Evolutionary conservation across 1,140 invertebrate species (phyloP).

Genomic region (Cylas formicarius): DNA sequence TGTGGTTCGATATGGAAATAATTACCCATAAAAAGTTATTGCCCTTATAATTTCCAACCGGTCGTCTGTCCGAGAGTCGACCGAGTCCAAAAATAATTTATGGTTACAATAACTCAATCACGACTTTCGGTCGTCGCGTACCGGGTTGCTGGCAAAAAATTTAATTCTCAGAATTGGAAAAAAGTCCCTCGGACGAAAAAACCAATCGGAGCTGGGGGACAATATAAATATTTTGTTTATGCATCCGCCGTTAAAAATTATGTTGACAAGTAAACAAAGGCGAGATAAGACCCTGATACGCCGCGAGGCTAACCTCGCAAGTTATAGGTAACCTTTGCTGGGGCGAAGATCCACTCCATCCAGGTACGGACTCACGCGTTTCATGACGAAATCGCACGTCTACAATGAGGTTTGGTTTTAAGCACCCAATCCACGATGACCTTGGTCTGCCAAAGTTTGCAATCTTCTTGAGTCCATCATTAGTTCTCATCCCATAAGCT

Average conservation of each 20-base stretch:
- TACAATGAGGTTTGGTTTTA: too few species aligned
- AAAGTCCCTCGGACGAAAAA: constrained; percentile 29
- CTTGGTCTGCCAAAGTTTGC: too few species aligned
- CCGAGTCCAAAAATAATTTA: constrained; percentile 36
- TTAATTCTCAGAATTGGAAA: constrained; percentile 37
- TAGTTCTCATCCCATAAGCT: too few species aligned
- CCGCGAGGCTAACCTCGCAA: constrained; percentile 38
- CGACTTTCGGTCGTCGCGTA: constrained; percentile 28
- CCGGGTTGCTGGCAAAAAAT: constrained; percentile 32
- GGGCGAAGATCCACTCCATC: too few species aligned
- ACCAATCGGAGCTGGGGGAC: constrained; percentile 36
- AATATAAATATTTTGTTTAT: constrained; percentile 46
- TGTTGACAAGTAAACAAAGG: constrained; percentile 44
- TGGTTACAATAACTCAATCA: constrained; percentile 43
- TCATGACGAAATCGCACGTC: too few species aligned
- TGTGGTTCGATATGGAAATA: neutral
- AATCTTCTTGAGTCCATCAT: too few species aligned
- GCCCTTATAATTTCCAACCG: neutral
- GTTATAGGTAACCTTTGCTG: constrained; percentile 39
- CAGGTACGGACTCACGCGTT: too few species aligned
- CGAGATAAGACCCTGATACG: constrained; percentile 43
- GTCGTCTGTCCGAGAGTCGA: constrained; percentile 2
- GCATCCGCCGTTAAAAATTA: constrained; percentile 43
- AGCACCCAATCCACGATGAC: too few species aligned
- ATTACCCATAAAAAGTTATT: constrained; percentile 12